These are phyloP conservation scores for Neocrepidodera transversa DNA, from an alignment of 2,888 invertebrate species.

Conservation along the genomic window DNA sequence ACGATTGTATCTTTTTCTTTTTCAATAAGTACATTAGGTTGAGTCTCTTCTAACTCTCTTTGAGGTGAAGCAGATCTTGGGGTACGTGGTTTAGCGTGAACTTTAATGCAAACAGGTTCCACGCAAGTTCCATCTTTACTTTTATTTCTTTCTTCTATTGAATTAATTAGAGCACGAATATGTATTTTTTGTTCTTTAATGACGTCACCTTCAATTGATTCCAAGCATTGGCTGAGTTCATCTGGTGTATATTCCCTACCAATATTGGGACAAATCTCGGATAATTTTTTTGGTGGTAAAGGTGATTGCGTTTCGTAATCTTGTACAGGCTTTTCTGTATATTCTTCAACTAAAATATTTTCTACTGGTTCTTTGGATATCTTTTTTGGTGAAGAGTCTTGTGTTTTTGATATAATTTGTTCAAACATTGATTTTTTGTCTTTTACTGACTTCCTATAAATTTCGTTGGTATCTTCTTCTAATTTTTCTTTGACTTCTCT, in stretches of 20 bases:
- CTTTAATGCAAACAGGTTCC: conserved; percentile 53
- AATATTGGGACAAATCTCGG: conserved; percentile 15
- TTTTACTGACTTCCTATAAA: conserved; percentile 51
- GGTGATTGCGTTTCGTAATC: conserved; percentile 18
- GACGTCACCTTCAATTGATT: conserved; percentile 44
- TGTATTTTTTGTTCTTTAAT: conserved; percentile 36
- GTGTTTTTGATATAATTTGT: conserved; percentile 56
- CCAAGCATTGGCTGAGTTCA: conserved; percentile 43
- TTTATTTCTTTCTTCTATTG: conserved; percentile 20
- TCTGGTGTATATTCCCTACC: conserved; percentile 41
- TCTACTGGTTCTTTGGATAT: conserved; percentile 23
- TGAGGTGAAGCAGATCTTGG: conserved; percentile 31
- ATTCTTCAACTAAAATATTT: conserved; percentile 30
- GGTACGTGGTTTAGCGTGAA: conserved; percentile 45
- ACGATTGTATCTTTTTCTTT: conserved; percentile 3
- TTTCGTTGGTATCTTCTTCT: conserved; percentile 11
- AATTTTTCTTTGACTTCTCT: conserved; percentile 10
- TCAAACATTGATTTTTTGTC: conserved; percentile 57
- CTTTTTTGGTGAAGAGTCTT: conserved; percentile 55
- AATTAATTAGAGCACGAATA: conserved; percentile 21
- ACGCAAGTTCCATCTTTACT: conserved; percentile 35
- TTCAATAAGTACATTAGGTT: background rate
- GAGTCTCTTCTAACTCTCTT: conserved; percentile 4
- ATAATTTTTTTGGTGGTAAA: conserved; percentile 1
- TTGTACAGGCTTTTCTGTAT: conserved; percentile 41